Conservation (phyloP, 2,888 invertebrate genomes). For the Plagodis pulveraria region DNA sequence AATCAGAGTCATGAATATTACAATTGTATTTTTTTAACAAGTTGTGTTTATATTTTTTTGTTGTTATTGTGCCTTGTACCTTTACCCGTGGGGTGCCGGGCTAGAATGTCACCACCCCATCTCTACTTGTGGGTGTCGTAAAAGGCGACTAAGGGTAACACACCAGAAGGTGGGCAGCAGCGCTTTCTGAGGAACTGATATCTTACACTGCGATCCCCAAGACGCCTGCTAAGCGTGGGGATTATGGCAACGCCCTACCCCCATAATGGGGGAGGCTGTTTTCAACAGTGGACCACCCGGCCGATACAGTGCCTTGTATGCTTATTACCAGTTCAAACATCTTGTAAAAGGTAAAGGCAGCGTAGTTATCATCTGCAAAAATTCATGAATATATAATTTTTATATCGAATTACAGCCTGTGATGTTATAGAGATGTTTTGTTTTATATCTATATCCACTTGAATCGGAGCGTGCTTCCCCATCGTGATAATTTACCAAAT, state of each 20-base stretch:
- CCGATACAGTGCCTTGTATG: background rate
- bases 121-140: too few species aligned
- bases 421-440: constrained; percentile 7
- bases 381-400: too few species aligned
- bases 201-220: too few species aligned
- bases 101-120: too few species aligned
- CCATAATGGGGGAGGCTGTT: too few species aligned
- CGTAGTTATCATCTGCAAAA: constrained; percentile 27
- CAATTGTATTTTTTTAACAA: constrained; percentile 42
- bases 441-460: constrained; percentile 16
- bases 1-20: constrained; percentile 56
- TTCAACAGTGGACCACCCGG: too few species aligned
- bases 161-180: too few species aligned
- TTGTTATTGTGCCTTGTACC: constrained; percentile 1
- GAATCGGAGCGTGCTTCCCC: constrained; percentile 58
- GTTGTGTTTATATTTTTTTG: constrained; percentile 33
- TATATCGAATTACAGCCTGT: background rate
- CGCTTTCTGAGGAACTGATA: too few species aligned
- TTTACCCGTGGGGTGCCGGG: too few species aligned
- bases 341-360: constrained; percentile 21
- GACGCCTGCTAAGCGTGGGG: too few species aligned
- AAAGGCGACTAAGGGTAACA: too few species aligned
- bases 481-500: constrained; percentile 72
- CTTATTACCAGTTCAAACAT: constrained; percentile 6
- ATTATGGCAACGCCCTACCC: too few species aligned